Conservation (phyloP, 2,888 invertebrate genomes). For the Agrochola circellaris region DNA sequence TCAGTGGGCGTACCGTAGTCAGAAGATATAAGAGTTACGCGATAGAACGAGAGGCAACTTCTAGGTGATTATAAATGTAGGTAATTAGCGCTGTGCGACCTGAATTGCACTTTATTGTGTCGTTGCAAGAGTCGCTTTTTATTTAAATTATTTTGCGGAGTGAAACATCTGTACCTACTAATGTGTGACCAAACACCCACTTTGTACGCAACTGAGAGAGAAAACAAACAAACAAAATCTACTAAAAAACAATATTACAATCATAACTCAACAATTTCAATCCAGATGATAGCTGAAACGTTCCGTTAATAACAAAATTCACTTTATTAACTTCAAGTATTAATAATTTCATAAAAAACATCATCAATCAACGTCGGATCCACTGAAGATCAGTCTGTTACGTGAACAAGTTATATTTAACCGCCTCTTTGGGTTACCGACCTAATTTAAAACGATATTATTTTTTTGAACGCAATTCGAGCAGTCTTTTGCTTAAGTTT, state of each 20-base stretch:
- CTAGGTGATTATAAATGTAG: too few relatives aligned
- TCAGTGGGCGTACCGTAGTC: too few relatives aligned
- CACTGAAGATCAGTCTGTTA: constrained; percentile 59
- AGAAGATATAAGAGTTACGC: too few relatives aligned
- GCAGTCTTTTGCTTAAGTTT: not conserved
- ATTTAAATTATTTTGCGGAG: too few relatives aligned
- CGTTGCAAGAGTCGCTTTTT: too few relatives aligned
- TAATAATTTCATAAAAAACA: constrained; percentile 61
- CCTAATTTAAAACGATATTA: constrained; percentile 56
- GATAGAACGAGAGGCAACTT: too few relatives aligned
- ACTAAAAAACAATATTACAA: not conserved
- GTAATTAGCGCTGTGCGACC: too few relatives aligned
- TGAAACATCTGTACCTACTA: too few relatives aligned
- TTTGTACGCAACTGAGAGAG: too few relatives aligned
- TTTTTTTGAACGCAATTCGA: not conserved
- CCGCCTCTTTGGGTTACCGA: constrained; percentile 44
- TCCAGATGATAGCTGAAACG: constrained; percentile 27
- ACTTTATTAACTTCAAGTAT: constrained; percentile 50
- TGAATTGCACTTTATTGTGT: too few relatives aligned
- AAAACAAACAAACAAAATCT: not conserved
- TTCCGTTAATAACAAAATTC: constrained; percentile 39
- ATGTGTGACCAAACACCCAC: accelerated
- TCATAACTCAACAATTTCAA: constrained; percentile 17
- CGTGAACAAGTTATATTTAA: constrained; percentile 67
- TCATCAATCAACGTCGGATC: constrained; percentile 73